phyloP scores from a whole-genome alignment of 2,888 invertebrate species.

The Augiades crinisus region DNA sequence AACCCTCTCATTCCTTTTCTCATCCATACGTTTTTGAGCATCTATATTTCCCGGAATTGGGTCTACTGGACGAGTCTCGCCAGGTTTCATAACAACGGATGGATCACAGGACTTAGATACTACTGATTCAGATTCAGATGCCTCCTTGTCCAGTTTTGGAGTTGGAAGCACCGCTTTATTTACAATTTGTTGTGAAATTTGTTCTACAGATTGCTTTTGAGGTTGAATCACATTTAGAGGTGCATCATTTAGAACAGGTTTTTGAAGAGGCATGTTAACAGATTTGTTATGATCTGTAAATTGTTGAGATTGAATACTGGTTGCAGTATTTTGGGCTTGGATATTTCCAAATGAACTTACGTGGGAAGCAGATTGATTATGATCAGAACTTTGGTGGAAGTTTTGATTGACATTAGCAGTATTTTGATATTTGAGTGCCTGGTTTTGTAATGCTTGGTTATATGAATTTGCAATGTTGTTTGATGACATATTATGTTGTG shows the following conservation, averaged over 20 bases:
- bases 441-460: conserved; percentile 29
- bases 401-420: conserved; percentile 3
- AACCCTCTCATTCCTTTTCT: conserved; percentile 60
- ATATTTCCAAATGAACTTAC: conserved; percentile 31
- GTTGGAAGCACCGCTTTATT: conserved; percentile 50
- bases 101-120: conserved; percentile 60
- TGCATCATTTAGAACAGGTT: conserved; percentile 42
- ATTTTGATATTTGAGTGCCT: conserved; percentile 31
- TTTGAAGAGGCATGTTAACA: conserved; percentile 34
- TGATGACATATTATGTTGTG: conserved; percentile 21
- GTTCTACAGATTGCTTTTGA: conserved; percentile 52
- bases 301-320: conserved; percentile 35
- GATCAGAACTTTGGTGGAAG: conserved; percentile 4
- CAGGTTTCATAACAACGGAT: conserved; percentile 45
- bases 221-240: conserved; percentile 43
- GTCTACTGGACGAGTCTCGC: conserved; percentile 51
- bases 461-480: conserved; percentile 29
- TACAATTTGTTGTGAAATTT: conserved; percentile 40
- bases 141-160: conserved; percentile 64
- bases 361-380: conserved; percentile 8
- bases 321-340: conserved; percentile 24
- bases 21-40: conserved; percentile 55
- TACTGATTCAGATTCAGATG: conserved; percentile 60
- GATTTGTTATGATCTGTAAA: conserved; percentile 28
- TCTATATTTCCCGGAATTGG: conserved; percentile 47